Percentiles rank a stretch among this genome's conserved stretches.
phyloP scores from a whole-genome alignment of 2,797 vertebrate species.

The Epinephelus coioides region DNA sequence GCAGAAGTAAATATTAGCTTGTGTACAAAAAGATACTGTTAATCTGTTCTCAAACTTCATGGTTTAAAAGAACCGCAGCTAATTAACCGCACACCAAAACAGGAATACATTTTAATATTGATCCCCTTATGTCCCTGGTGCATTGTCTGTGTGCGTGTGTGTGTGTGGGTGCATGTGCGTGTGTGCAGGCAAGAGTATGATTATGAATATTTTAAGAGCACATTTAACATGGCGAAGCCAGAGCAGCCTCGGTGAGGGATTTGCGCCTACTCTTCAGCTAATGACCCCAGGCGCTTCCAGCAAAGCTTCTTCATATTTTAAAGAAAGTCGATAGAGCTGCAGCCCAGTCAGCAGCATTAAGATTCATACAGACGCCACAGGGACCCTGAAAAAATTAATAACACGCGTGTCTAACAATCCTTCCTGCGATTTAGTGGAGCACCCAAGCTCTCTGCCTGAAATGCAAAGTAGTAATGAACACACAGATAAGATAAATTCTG shows the following conservation, averaged over 20 bases:
- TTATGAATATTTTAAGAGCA: constrained; percentile 92
- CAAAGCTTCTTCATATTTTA: constrained; percentile 91
- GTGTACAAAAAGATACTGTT: constrained; percentile 82
- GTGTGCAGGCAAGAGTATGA: constrained; percentile 85
- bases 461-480: constrained; percentile 88
- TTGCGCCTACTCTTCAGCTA: constrained; percentile 89
- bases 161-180: constrained; percentile 57
- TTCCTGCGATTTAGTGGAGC: constrained; percentile 88
- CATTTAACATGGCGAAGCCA: constrained; percentile 89
- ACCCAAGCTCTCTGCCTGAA: constrained; percentile 84
- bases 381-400: constrained; percentile 89
- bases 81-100: constrained; percentile 89
- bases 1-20: constrained; percentile 76
- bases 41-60: constrained; percentile 87
- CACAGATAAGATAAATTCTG: constrained; percentile 85
- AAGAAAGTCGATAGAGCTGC: constrained; percentile 89
- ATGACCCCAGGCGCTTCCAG: constrained; percentile 90
- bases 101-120: constrained; percentile 91
- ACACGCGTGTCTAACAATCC: constrained; percentile 91
- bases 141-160: constrained; percentile 74
- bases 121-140: constrained; percentile 81
- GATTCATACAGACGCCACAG: constrained; percentile 88
- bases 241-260: constrained; percentile 85
- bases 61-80: constrained; percentile 87
- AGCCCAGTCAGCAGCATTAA: constrained; percentile 90